Evolutionary conservation across 2,888 invertebrate genomes (phyloP).

Genomic region (Hoplodrina ambigua): DNA sequence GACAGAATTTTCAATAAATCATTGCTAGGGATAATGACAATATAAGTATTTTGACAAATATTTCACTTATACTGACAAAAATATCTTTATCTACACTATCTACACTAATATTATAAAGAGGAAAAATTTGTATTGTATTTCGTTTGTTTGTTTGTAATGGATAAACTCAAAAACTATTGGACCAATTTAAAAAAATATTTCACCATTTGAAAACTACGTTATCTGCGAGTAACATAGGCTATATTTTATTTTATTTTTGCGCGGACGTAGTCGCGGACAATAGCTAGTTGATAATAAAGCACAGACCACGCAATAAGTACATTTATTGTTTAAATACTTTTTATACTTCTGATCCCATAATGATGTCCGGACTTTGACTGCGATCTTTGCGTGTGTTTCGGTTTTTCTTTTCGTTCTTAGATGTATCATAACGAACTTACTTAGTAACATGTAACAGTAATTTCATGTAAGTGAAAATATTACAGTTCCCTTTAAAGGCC

Average conservation of each 20-base stretch:
- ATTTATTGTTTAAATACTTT: background rate
- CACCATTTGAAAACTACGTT: no score
- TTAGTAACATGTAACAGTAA: background rate
- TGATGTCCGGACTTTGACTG: background rate
- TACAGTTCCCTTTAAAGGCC: background rate
- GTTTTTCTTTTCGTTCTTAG: background rate
- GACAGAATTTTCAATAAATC: slow-evolving; percentile 22
- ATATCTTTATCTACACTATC: background rate
- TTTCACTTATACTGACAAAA: background rate
- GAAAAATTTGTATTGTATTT: no score
- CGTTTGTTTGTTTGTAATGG: no score
- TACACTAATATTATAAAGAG: no score
- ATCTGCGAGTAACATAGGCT: no score
- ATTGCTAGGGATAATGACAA: slow-evolving; percentile 6
- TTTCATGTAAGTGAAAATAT: background rate
- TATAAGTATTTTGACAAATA: slow-evolving; percentile 18
- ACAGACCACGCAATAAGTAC: background rate
- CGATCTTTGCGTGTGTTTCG: slow-evolving; percentile 6
- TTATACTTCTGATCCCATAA: slow-evolving; percentile 2
- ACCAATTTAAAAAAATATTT: no score
- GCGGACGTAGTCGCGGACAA: no score
- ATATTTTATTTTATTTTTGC: no score
- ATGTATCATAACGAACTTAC: slow-evolving; percentile 8
- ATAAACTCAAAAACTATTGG: no score
- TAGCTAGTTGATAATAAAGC: background rate